These are phyloP conservation scores for Camptogramma bilineatum DNA, from an alignment of 2,888 invertebrate genomes.

Conservation along the genomic window DNA sequence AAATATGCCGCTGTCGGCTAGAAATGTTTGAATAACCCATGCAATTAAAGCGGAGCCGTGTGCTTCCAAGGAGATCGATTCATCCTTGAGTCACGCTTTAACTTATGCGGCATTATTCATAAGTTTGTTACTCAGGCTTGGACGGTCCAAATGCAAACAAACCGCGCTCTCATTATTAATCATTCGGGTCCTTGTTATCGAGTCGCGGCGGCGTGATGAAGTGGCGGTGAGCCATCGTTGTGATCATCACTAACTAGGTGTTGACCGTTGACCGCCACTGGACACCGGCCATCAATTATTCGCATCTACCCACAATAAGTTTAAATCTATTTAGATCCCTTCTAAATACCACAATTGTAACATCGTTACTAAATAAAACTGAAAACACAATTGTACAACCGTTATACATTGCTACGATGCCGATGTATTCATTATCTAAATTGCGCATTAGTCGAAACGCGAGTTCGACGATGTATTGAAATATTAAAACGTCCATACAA, in stretches of 20 bases:
- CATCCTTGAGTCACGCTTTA: slow-evolving; percentile 61
- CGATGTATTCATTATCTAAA: slow-evolving; percentile 32
- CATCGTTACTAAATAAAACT: neutral
- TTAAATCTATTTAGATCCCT: neutral
- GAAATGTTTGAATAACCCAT: slow-evolving; percentile 76
- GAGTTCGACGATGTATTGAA: slow-evolving; percentile 51
- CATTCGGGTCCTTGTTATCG: slow-evolving; percentile 77
- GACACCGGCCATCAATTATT: slow-evolving; percentile 65
- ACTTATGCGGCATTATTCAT: slow-evolving; percentile 77
- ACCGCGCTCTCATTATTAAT: slow-evolving; percentile 76
- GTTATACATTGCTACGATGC: slow-evolving; percentile 15
- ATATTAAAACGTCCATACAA: slow-evolving; percentile 67
- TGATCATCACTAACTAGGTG: slow-evolving; percentile 73
- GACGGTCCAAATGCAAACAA: slow-evolving; percentile 76
- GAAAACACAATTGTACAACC: neutral
- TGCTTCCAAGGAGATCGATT: slow-evolving; percentile 69
- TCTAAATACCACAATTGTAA: neutral
- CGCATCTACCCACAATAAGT: slow-evolving; percentile 39
- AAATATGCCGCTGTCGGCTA: slow-evolving; percentile 76
- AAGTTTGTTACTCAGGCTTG: slow-evolving; percentile 72
- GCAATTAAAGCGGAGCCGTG: slow-evolving; percentile 66
- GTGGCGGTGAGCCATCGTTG: slow-evolving; percentile 70
- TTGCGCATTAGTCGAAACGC: slow-evolving; percentile 49
- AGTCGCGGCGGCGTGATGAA: slow-evolving; percentile 75
- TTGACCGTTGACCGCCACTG: slow-evolving; percentile 56